Evolutionary conservation across 2,797 vertebrate genomes (phyloP).

Genomic region (Scarus forsteni): DNA sequence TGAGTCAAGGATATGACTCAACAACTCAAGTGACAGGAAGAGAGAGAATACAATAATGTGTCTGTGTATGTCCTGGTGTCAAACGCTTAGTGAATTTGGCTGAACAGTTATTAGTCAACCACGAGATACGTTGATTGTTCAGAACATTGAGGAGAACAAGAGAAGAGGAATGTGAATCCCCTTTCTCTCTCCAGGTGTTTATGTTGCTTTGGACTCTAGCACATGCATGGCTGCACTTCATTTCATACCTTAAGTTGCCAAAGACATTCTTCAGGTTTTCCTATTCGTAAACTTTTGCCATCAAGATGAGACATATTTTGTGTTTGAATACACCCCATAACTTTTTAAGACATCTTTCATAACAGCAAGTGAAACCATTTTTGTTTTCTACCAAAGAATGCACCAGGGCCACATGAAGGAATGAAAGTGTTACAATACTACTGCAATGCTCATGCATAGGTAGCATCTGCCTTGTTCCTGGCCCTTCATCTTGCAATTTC

Average conservation of each 20-base stretch:
- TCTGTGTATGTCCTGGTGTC: neutral
- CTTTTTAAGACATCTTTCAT: no score
- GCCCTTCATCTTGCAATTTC: no score
- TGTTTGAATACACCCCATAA: no score
- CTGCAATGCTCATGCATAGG: no score
- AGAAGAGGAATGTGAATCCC: constrained; percentile 67
- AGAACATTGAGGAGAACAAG: constrained; percentile 49
- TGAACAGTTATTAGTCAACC: constrained; percentile 4
- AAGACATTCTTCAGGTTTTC: constrained; percentile 10
- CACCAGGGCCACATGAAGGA: no score
- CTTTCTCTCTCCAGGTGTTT: constrained; percentile 60
- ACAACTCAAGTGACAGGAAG: constrained; percentile 29
- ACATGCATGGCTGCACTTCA: constrained; percentile 17
- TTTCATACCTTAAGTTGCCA: constrained; percentile 16
- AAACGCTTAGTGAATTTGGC: constrained; percentile 12
- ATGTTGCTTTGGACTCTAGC: constrained; percentile 8
- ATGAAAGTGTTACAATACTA: no score
- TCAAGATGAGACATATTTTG: neutral
- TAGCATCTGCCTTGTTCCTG: no score
- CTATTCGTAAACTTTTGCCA: no score
- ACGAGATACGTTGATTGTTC: constrained; percentile 13
- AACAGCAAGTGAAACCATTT: no score
- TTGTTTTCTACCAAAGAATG: no score
- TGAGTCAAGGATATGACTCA: constrained; percentile 49
- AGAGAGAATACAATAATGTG: constrained; percentile 9